Percentiles rank a stretch among this genome's conserved stretches.
Conservation (phyloP, 2,888 invertebrate species). For the Dioctria linearis region DNA sequence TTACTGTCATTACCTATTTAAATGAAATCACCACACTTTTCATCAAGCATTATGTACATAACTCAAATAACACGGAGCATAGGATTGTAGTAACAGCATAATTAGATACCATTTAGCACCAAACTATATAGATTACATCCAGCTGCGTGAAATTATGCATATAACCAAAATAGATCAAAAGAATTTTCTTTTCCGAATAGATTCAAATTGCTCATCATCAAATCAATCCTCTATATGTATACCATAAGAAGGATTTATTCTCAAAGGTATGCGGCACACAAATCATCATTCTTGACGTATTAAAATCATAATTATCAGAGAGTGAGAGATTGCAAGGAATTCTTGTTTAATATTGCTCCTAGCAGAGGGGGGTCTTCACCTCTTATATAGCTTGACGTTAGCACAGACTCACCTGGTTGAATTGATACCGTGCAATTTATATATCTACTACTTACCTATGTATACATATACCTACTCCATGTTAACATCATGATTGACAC, state of each 20-base stretch:
- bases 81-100: constrained; percentile 39
- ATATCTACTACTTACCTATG: no score
- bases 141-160: constrained; percentile 42
- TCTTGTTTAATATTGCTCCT: constrained; percentile 35
- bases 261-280: neutral
- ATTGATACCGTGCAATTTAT: neutral
- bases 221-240: constrained; percentile 1
- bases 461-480: neutral
- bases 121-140: constrained; percentile 25
- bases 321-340: constrained; percentile 38
- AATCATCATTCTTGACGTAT: neutral
- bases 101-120: constrained; percentile 46
- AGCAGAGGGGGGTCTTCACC: constrained; percentile 33
- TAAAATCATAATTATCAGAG: constrained; percentile 11
- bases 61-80: no score
- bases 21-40: no score
- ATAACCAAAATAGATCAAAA: neutral
- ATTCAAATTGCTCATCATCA: neutral
- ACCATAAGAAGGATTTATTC: constrained; percentile 6
- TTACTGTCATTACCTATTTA: no score
- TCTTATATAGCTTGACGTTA: neutral
- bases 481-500: constrained; percentile 52
- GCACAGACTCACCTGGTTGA: neutral
- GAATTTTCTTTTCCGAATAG: neutral
- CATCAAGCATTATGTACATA: no score